A percentile compares a stretch with the other conserved stretches of the same genome.
phyloP scores from a whole-genome alignment of 2,888 invertebrate species.

The Pyrocoelia pectoralis region DNA sequence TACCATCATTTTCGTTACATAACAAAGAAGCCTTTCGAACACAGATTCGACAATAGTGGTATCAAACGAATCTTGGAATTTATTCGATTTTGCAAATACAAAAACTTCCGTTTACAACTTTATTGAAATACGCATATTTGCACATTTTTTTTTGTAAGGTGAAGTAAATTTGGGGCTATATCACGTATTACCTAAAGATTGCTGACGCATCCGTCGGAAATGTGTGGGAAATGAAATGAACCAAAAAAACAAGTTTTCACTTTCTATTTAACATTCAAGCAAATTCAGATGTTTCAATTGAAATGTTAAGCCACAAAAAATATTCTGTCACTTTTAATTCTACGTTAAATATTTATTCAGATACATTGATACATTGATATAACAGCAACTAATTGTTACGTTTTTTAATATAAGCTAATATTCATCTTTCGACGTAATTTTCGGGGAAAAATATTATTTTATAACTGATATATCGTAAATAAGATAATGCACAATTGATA shows the following conservation, averaged over 20 bases:
- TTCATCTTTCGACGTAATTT: too few relatives aligned
- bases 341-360: background rate
- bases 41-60: too few relatives aligned
- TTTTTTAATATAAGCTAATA: background rate
- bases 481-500: too few relatives aligned
- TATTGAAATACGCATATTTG: background rate
- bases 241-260: background rate
- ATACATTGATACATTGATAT: background rate
- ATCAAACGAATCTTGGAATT: too few relatives aligned
- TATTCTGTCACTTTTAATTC: background rate
- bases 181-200: slow-evolving; percentile 20
- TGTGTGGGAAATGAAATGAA: slow-evolving; percentile 19
- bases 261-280: background rate
- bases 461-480: too few relatives aligned
- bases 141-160: too few relatives aligned
- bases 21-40: too few relatives aligned
- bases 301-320: background rate
- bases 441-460: too few relatives aligned
- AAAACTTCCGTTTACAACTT: too few relatives aligned
- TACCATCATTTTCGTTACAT: background rate
- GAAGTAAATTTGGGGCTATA: background rate
- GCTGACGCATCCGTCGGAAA: slow-evolving; percentile 21
- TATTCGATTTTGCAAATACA: too few relatives aligned
- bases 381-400: background rate
- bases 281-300: background rate